A percentile compares a stretch with the other conserved stretches of the same genome.
These are phyloP conservation scores for Cercocebus atys DNA, from an alignment of 2,113 vertebrate genomes.

Conservation along the genomic window DNA sequence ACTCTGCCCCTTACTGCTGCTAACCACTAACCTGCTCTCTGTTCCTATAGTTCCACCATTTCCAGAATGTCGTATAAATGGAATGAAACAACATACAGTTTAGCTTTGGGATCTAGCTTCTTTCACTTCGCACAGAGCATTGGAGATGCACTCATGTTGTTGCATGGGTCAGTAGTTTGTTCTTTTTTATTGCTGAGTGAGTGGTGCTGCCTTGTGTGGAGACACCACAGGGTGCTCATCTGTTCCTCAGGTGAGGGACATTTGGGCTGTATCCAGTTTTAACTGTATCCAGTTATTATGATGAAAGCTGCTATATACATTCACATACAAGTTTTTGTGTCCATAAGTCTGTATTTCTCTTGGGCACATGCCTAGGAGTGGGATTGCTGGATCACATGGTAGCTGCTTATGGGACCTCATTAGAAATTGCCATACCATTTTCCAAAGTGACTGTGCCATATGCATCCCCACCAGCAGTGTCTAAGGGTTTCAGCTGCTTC, in stretches of 20 bases:
- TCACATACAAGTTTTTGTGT: not conserved
- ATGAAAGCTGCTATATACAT: not conserved
- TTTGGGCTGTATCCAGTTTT: not conserved
- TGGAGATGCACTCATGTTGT: not conserved
- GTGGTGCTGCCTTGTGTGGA: accelerated
- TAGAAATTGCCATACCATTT: not conserved
- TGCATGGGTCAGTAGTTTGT: accelerated
- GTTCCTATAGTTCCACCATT: too few species aligned
- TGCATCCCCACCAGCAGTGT: too few species aligned
- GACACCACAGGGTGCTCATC: accelerated
- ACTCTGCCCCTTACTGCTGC: not conserved
- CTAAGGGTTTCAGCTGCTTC: too few species aligned
- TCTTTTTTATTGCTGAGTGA: too few species aligned
- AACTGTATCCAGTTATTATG: not conserved
- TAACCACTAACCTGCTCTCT: not conserved
- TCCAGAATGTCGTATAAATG: not conserved
- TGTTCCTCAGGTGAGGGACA: not conserved
- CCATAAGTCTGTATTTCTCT: not conserved
- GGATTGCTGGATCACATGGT: not conserved
- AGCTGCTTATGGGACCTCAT: not conserved
- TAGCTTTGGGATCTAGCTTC: not conserved
- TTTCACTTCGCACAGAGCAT: not conserved
- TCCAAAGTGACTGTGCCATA: not conserved
- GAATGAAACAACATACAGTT: accelerated
- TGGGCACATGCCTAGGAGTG: not conserved